phyloP scores from a whole-genome alignment of 2,888 invertebrate species.

The Brenthis ino region DNA sequence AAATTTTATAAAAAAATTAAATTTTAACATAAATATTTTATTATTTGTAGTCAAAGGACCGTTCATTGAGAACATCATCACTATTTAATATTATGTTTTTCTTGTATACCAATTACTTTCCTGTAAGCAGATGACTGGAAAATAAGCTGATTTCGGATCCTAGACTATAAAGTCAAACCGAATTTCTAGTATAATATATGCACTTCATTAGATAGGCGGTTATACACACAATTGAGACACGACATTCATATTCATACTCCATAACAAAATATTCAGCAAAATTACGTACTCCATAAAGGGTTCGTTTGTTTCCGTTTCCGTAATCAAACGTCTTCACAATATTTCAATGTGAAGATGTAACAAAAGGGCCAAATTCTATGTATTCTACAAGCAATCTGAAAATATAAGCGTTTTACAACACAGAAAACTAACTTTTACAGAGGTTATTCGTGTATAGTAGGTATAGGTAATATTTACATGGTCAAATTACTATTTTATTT shows the following conservation, averaged over 20 bases:
- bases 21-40: too few relatives aligned
- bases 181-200: background rate
- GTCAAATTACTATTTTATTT: slow-evolving; percentile 6
- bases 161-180: background rate
- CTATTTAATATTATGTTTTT: too few relatives aligned
- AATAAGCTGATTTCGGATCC: background rate
- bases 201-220: slow-evolving; percentile 22
- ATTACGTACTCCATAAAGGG: slow-evolving; percentile 41
- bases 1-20: too few relatives aligned
- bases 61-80: too few relatives aligned
- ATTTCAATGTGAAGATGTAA: slow-evolving; percentile 39
- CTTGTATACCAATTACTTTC: too few relatives aligned
- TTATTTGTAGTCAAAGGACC: too few relatives aligned
- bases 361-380: slow-evolving; percentile 3
- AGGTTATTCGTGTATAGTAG: too few relatives aligned
- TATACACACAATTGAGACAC: slow-evolving; percentile 26
- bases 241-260: slow-evolving; percentile 37
- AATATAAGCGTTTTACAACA: background rate
- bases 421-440: background rate
- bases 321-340: slow-evolving; percentile 48
- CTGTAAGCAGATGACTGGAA: too few relatives aligned
- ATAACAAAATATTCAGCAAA: slow-evolving; percentile 37
- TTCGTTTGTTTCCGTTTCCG: slow-evolving; percentile 42
- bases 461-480: background rate
- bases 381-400: background rate